Conservation (phyloP, 2,797 vertebrate genomes). For the Galaxias olidus region DNA sequence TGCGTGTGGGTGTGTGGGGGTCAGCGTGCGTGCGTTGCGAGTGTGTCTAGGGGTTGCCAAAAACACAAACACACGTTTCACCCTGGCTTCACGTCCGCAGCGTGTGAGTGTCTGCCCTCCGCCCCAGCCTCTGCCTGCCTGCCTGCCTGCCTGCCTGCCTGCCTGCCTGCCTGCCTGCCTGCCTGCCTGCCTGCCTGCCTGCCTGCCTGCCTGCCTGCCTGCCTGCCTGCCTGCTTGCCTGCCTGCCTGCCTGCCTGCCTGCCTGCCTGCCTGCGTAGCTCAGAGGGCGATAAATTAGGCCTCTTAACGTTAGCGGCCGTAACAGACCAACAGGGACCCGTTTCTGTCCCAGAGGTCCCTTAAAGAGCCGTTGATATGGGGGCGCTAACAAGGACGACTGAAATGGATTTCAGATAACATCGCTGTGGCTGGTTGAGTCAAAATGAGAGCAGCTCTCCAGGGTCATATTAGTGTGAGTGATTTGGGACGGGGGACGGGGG, state of each 20-base stretch:
- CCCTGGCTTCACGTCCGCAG: neutral
- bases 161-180: too few species aligned
- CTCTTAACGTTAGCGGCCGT: slow-evolving; percentile 41
- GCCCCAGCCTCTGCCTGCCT: neutral
- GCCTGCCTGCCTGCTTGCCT: too few species aligned
- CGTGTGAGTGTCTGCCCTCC: too few species aligned
- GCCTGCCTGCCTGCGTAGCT: neutral
- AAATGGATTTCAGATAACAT: slow-evolving; percentile 54
- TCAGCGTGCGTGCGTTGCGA: slow-evolving; percentile 2
- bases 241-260: too few species aligned
- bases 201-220: too few species aligned
- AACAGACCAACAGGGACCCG: neutral
- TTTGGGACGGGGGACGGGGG: slow-evolving; percentile 24
- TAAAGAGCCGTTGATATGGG: slow-evolving; percentile 52
- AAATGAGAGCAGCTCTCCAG: slow-evolving; percentile 27
- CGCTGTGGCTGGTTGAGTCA: slow-evolving; percentile 25
- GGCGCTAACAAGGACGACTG: slow-evolving; percentile 57
- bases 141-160: too few species aligned
- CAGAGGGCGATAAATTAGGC: slow-evolving; percentile 43
- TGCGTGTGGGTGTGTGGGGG: slow-evolving; percentile 5
- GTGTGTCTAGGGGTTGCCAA: slow-evolving; percentile 18
- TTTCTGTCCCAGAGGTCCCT: slow-evolving; percentile 16
- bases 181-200: too few species aligned
- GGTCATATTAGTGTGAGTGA: slow-evolving; percentile 44
- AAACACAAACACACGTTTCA: slow-evolving; percentile 41